These are phyloP conservation scores for Kryphioiulus occultus DNA, from an alignment of 2,888 invertebrate species.

Conservation along the genomic window DNA sequence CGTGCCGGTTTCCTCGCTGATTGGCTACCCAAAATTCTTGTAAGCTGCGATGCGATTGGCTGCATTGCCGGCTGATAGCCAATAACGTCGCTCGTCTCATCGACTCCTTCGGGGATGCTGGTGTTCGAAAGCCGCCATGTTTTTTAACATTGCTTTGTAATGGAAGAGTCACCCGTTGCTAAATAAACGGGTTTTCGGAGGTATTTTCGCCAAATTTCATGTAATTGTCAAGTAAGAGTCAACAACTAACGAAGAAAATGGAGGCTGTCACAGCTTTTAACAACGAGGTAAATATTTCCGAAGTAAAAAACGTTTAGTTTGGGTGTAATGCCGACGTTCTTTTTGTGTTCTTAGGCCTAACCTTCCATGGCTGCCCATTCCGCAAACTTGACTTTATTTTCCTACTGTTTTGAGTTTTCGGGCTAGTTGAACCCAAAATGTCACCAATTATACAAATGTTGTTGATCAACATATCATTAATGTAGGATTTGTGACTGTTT, in stretches of 20 bases:
- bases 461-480: too few species aligned
- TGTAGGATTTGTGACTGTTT: too few species aligned
- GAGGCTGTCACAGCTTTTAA: slow-evolving; percentile 49
- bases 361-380: neutral
- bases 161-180: neutral
- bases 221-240: neutral
- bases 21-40: neutral
- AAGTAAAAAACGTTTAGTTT: neutral
- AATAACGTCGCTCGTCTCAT: neutral
- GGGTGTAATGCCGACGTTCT: neutral
- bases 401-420: neutral
- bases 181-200: neutral
- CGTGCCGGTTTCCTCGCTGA: neutral
- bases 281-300: slow-evolving; percentile 46
- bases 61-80: neutral
- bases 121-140: slow-evolving; percentile 8
- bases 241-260: slow-evolving; percentile 39
- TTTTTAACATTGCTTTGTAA: slow-evolving; percentile 17
- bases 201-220: slow-evolving; percentile 9
- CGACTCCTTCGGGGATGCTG: neutral
- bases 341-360: slow-evolving; percentile 6
- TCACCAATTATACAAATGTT: too few species aligned
- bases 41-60: neutral
- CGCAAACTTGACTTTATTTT: neutral
- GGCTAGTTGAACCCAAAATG: too few species aligned